phyloP scores from a whole-genome alignment of 2,888 invertebrate genomes.

The Kryphioiulus occultus region DNA sequence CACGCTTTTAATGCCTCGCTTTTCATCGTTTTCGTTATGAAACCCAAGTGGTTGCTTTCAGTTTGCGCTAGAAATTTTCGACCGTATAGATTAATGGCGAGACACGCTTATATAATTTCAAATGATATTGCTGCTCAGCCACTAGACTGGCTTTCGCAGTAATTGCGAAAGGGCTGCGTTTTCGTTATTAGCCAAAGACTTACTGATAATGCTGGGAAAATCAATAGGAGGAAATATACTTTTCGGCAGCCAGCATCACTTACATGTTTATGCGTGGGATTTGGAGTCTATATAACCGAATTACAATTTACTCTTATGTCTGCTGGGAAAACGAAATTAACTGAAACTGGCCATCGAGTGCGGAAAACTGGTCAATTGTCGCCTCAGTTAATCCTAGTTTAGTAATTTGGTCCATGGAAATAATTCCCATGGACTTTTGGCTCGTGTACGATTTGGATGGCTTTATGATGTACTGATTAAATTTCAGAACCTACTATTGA shows the following conservation, averaged over 20 bases:
- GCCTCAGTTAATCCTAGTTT: neutral
- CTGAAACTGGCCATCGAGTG: neutral
- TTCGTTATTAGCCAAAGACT: neutral
- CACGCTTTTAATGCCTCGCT: neutral
- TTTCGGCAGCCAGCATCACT: neutral
- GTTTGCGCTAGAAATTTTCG: neutral
- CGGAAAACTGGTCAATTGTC: neutral
- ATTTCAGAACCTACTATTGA: neutral
- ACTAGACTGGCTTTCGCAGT: neutral
- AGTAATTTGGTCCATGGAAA: neutral
- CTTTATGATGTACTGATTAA: neutral
- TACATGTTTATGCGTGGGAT: neutral
- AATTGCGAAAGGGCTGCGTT: neutral
- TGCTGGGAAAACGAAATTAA: neutral
- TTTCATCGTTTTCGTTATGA: neutral
- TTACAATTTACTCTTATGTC: neutral
- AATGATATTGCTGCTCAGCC: neutral
- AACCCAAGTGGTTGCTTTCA: slow-evolving; percentile 26
- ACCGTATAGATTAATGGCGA: neutral
- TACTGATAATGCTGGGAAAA: neutral
- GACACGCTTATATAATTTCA: neutral
- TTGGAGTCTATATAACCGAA: neutral
- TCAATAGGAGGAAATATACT: slow-evolving; percentile 17
- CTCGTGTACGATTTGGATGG: neutral
- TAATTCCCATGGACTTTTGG: neutral